Evolutionary conservation across 2,113 vertebrate genomes (phyloP), one percentile per base, ranked within the genome.

Genomic region (Cairina moschata): DNA sequence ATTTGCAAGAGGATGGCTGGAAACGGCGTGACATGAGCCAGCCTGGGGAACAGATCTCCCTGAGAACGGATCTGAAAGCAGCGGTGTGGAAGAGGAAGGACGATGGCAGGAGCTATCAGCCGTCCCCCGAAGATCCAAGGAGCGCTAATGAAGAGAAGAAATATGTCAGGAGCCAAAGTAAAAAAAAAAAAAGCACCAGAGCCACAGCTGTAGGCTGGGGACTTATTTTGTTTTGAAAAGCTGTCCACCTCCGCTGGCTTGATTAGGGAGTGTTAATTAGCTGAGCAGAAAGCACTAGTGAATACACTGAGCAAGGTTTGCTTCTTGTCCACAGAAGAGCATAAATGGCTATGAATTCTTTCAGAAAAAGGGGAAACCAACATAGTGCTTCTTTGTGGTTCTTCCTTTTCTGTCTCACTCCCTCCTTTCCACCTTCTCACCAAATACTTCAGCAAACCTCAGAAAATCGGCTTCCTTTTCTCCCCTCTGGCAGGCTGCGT

Each of bases 221-320:
- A 86, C 25, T 15, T 75, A 20, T 34, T 66, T 67, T 81, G 68
- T 42, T 91, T 75, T 82, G 77, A 88, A 86, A 91, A 67, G 80
- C 77, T 95, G 88, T 75, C 86, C 91, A 88, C 52, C 29, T 93
- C 73, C 3, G 0, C 73, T 54, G 38, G 21, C 59, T 83, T 93
- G 26, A 90, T 90, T 76, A 85, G 91, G 28, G 42, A 67, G 3
- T 42, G 38, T 59, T 92, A 95, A 95, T 91, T 92, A 93, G 72
- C 32, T 44, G 68, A 80, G 72, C 0, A 0, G 60, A 81, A 15
- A 81, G 29, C 26, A 73, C 5, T 17, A 91, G 34, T 11, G 42
- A 75, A 59, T 22, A 55, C 20, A 32, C 14, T 63, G 77, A 54
- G n/a, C 54, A 48, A 65, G 6, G 28, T 65, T 48, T 88, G 52